Evolutionary conservation across 2,797 vertebrate species (phyloP), one percentile per base, ranked within the genome.

Genomic region (Anabas testudineus): DNA sequence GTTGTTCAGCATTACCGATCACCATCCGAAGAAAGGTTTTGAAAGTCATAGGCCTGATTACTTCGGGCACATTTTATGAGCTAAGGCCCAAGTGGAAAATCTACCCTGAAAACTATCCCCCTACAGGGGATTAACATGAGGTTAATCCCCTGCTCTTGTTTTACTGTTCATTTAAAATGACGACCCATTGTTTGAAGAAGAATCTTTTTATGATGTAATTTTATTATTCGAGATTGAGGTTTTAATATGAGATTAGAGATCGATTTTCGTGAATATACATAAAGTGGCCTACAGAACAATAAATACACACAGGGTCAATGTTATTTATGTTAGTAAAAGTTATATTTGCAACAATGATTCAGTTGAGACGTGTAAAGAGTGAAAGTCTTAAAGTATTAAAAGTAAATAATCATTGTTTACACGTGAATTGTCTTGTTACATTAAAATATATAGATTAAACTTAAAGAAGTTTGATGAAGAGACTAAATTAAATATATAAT

Each of bases 51-150:
- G 87, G 85, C 80, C 76, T 57, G 28, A 72, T 73, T 75, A 73
- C 78, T 84, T 81, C 61, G 37, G 36, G 5, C 13, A 46, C 46
- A 73, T 61, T 0, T 55, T 24, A 16, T 63, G 15, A 66, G 53
- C 21, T 67, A 28, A 87, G 80, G 77, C 76, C 81, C 24, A 53
- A 58, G 70, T 53, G 19, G 61, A 67, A 78, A 71, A 28, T 60
- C 21, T 42, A 56, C 4, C 30, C 22, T 60, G 7, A 64, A 26
- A 7, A 28, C 26, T n/a, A n/a, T n/a, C n/a, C n/a, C n/a, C n/a
- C n/a, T n/a, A n/a, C n/a, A n/a, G n/a, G n/a, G n/a, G n/a, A 42
- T 2, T 12, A 0, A 58, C 15, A 39, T 57, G 16, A 36, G 16
- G 10, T 34, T 37, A 26, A 28, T 65, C 42, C 22, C 28, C 10